These are phyloP conservation scores for Pyrocoelia pectoralis DNA, from an alignment of 2,888 invertebrate genomes.

Conservation along the genomic window DNA sequence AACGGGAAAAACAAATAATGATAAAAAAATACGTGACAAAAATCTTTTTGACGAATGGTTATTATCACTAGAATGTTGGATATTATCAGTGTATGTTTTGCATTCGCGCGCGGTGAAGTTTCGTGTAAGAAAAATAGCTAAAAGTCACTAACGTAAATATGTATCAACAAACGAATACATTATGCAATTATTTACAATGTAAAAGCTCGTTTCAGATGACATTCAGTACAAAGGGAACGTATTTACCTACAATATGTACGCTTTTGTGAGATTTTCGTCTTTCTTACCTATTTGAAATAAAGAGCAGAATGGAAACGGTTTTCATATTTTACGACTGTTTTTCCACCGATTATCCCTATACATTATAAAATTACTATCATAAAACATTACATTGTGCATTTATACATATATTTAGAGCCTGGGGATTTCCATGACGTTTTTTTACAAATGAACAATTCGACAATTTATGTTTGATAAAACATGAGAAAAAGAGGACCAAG, in stretches of 20 bases:
- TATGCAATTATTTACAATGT: neutral
- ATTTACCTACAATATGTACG: too few relatives aligned
- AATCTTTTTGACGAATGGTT: too few relatives aligned
- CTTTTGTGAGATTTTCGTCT: too few relatives aligned
- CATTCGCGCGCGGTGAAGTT: too few relatives aligned
- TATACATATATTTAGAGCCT: neutral
- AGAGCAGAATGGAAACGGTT: conserved; percentile 1
- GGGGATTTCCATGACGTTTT: neutral
- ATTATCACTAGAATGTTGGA: too few relatives aligned
- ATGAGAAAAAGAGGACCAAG: neutral
- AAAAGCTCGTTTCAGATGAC: neutral
- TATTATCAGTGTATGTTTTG: too few relatives aligned
- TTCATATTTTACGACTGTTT: conserved; percentile 24
- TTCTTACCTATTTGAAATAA: too few relatives aligned
- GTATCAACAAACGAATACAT: neutral
- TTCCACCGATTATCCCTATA: conserved; percentile 23
- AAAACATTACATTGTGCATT: conserved; percentile 23
- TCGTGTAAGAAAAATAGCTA: too few relatives aligned
- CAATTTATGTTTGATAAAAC: conserved; percentile 5
- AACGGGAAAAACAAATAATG: neutral
- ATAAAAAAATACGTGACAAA: too few relatives aligned
- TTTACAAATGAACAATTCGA: conserved; percentile 2
- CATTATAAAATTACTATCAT: conserved; percentile 27
- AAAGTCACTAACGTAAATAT: too few relatives aligned
- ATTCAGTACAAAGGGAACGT: neutral